Base-by-base conservation (phyloP, 2,113 vertebrate species). In the Speoplatyrhinus poulsoni region DNA sequence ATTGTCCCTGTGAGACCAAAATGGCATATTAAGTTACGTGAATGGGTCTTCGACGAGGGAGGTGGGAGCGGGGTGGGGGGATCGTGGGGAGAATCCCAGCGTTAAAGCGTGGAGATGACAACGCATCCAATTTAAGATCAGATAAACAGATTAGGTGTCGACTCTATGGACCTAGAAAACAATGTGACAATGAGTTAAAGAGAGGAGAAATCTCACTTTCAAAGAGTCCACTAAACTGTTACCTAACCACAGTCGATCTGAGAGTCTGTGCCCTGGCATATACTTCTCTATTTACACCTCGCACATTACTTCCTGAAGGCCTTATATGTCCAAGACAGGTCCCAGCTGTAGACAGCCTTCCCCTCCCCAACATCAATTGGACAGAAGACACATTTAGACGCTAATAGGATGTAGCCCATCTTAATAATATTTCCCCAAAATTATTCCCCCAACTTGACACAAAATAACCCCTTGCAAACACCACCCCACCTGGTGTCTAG, bases 1-100 rank as follows among this genome's bases (percentile, higher is more conserved):
- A 99, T 95, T 96, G 95, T 95, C 93, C 94, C 95, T 95, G 93
- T 96, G 96, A 97, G 93, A 97, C 95, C 95, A 95, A 96, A 96
- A 96, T 94, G 95, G 94, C 94, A 96, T 96, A 95, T 96, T 97
- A 97, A 94, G 93, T 95, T 92, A 94, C 92, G 91, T 97, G 95
- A 98, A 99, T 97, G 90, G 87, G 94, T 93, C 94, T 90, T 94
- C 92, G 87, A 88, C 89, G 85, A 54, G 63, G 85, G 77, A 16
- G 83, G 88, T 94, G 94, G 94, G 93, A 26, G 26, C 26, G 26
- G 36, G 36, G 36, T 6, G 36, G 36, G 36, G 36, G 7, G 7
- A n/a, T n/a, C 5, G 36, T 26, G 3, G 36, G 36, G 7, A 41
- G 93, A 95, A 95, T 95, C 94, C 92, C 89, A 75, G 92, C 82